These are phyloP conservation scores for Platalea minor DNA, from an alignment of 2,797 vertebrate genomes.

Conservation along the genomic window DNA sequence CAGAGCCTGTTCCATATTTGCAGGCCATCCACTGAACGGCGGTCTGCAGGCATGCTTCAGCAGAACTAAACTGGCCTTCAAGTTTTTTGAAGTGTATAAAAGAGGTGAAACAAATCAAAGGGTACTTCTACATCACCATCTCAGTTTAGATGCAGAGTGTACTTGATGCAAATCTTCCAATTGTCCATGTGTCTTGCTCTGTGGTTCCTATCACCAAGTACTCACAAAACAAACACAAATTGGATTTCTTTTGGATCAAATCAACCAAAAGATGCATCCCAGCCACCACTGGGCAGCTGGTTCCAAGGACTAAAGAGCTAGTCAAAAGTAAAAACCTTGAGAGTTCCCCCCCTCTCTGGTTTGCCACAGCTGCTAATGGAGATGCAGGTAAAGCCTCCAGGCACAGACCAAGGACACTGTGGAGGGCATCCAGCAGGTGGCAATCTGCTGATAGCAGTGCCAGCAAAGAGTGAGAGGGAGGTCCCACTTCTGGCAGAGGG, in stretches of 20 bases:
- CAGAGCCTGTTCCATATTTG: neutral
- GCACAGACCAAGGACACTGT: neutral
- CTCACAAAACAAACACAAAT: neutral
- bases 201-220: neutral
- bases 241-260: neutral
- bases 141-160: neutral
- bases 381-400: neutral
- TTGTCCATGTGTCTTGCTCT: neutral
- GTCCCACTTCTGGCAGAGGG: neutral
- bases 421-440: conserved; percentile 62
- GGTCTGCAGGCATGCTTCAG: neutral
- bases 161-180: neutral
- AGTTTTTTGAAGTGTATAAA: neutral
- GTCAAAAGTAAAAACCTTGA: neutral
- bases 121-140: neutral
- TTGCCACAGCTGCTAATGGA: neutral
- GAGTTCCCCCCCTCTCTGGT: neutral
- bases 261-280: neutral
- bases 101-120: neutral
- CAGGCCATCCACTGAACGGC: neutral
- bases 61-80: neutral
- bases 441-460: neutral
- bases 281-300: neutral
- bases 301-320: neutral
- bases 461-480: neutral